A percentile compares a stretch with the other conserved stretches of the same genome.
Conservation (phyloP, 2,797 vertebrate genomes). For the Podarcis lilfordi region DNA sequence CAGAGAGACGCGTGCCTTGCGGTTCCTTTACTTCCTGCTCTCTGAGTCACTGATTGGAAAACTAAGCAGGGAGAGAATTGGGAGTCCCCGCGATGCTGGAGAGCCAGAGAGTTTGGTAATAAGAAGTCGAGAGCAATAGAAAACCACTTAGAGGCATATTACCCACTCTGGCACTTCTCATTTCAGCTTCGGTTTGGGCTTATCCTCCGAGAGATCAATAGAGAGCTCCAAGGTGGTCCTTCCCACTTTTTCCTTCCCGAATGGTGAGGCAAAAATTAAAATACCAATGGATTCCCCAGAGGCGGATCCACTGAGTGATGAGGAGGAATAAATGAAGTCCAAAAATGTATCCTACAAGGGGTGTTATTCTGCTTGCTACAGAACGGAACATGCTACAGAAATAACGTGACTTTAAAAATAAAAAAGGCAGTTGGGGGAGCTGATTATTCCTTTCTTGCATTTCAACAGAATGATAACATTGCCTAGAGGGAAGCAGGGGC, state of each 20-base stretch:
- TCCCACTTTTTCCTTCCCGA: not conserved
- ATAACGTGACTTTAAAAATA: not conserved
- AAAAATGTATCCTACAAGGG: too few relatives aligned
- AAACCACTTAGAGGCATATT: slow-evolving; percentile 28
- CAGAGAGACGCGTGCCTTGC: not conserved
- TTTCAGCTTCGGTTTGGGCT: not conserved
- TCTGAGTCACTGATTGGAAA: not conserved
- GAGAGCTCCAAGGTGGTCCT: not conserved
- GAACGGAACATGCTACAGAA: not conserved
- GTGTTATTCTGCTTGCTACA: not conserved
- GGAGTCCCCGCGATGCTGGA: not conserved
- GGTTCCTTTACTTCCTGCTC: not conserved
- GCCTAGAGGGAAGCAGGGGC: too few relatives aligned
- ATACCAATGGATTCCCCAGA: not conserved
- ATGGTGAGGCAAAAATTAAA: not conserved
- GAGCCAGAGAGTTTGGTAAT: not conserved
- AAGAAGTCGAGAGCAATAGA: not conserved
- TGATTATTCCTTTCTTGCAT: too few relatives aligned
- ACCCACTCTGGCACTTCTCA: accelerated
- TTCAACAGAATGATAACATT: too few relatives aligned
- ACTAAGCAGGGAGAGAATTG: not conserved
- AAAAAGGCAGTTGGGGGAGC: too few relatives aligned
- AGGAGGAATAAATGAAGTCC: not conserved
- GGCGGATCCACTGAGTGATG: slow-evolving; percentile 15
- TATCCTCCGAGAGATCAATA: not conserved